phyloP scores from a whole-genome alignment of 2,797 vertebrate genomes.

The Rhinoraja longicauda region DNA sequence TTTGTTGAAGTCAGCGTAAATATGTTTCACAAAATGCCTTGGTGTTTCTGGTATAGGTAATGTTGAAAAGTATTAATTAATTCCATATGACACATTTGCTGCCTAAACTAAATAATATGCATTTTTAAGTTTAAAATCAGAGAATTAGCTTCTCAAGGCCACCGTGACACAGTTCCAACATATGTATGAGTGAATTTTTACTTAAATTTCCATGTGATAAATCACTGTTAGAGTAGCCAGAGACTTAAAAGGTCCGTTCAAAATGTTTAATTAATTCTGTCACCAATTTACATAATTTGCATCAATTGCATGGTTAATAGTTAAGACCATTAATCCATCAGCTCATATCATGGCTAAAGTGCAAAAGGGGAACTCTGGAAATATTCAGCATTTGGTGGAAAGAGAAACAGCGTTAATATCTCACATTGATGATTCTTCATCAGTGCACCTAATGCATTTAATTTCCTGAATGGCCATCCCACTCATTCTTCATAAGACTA shows the following conservation, averaged over 20 bases:
- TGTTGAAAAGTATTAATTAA: neutral
- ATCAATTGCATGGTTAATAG: neutral
- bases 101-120: neutral
- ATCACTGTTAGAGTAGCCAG: neutral
- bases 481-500: neutral
- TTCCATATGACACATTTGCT: slow-evolving; percentile 7
- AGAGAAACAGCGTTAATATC: no score
- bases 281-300: neutral
- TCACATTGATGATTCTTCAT: no score
- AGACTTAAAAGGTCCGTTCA: neutral
- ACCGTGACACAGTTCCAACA: neutral
- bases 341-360: neutral
- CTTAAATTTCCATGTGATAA: neutral
- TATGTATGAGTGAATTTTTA: neutral
- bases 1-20: neutral
- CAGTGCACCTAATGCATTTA: no score
- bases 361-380: no score
- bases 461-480: neutral
- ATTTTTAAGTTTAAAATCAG: slow-evolving; percentile 13
- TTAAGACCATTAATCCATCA: neutral
- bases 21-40: neutral
- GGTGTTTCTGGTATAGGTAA: slow-evolving; percentile 3
- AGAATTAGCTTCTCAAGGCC: neutral
- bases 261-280: neutral
- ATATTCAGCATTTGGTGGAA: no score